These are phyloP conservation scores for Pasiphila rectangulata DNA, from an alignment of 2,888 invertebrate genomes.

Conservation along the genomic window DNA sequence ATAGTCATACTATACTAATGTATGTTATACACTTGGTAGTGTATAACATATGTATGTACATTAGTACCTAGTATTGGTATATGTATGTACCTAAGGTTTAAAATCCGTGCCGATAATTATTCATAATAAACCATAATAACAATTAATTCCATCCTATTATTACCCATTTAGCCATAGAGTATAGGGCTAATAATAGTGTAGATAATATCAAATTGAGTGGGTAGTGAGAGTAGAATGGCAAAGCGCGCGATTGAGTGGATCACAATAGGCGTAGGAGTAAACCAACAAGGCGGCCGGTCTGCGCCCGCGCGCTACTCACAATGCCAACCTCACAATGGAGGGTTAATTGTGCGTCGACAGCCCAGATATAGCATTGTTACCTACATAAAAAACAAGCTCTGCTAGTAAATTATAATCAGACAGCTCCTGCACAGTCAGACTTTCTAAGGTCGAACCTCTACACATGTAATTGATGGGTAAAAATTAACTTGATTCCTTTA, in stretches of 20 bases:
- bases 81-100: too few relatives aligned
- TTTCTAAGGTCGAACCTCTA: constrained; percentile 13
- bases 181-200: constrained; percentile 58
- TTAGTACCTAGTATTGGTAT: too few relatives aligned
- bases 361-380: constrained; percentile 58
- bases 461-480: constrained; percentile 45
- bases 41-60: too few relatives aligned
- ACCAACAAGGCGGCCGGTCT: constrained; percentile 52
- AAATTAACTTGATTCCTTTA: constrained; percentile 48
- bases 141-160: constrained; percentile 51
- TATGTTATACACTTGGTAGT: too few relatives aligned
- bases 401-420: constrained; percentile 39
- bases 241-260: constrained; percentile 57
- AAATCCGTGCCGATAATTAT: neutral
- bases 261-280: constrained; percentile 76
- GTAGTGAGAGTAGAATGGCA: constrained; percentile 54
- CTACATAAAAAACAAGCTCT: constrained; percentile 42
- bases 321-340: constrained; percentile 61
- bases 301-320: constrained; percentile 61
- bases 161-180: constrained; percentile 60
- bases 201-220: constrained; percentile 69
- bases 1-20: too few relatives aligned
- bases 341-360: constrained; percentile 78
- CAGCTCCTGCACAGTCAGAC: constrained; percentile 37
- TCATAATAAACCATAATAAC: neutral